Percentiles rank a stretch among this genome's conserved stretches.
phyloP scores from a whole-genome alignment of 2,113 vertebrate genomes.

The Ophiodon elongatus region DNA sequence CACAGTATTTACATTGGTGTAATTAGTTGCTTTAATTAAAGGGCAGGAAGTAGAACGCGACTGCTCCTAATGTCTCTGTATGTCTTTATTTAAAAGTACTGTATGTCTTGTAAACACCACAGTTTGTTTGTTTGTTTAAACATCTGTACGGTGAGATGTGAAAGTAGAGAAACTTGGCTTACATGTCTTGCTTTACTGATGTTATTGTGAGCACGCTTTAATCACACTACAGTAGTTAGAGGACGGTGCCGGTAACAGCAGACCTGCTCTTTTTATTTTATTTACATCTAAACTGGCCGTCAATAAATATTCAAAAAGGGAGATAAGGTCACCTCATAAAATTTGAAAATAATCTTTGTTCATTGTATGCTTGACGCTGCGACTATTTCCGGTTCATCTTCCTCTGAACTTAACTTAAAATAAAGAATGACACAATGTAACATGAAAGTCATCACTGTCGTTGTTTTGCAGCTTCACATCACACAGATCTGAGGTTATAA shows the following conservation, averaged over 20 bases:
- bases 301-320: slow-evolving; percentile 2
- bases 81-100: background rate
- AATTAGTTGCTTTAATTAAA: background rate
- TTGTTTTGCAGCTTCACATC: background rate
- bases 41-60: background rate
- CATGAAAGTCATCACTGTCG: background rate
- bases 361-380: background rate
- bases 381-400: background rate
- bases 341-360: background rate
- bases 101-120: background rate
- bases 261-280: background rate
- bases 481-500: background rate
- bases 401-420: background rate
- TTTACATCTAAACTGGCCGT: background rate
- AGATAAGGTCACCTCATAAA: background rate
- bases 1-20: background rate
- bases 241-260: background rate
- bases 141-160: background rate
- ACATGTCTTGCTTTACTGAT: background rate
- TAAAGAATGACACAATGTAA: background rate
- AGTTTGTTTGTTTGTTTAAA: background rate
- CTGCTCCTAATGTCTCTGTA: background rate
- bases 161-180: background rate
- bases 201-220: background rate
- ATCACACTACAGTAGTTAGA: background rate